These are phyloP conservation scores for Pemphredon lugubris DNA, from an alignment of 2,888 invertebrate genomes.

Conservation along the genomic window DNA sequence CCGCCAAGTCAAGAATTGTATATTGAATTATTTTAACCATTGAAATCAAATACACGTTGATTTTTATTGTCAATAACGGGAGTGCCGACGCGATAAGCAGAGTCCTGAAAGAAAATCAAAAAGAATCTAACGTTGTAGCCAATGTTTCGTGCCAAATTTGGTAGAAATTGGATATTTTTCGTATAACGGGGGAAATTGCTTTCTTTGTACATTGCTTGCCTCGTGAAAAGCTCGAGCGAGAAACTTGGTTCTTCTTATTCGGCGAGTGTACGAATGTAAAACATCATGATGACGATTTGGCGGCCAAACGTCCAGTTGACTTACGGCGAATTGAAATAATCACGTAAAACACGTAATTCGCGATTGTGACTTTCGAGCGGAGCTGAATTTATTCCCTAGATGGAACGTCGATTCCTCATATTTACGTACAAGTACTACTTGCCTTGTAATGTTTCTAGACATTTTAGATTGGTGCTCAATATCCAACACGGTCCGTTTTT, in stretches of 20 bases:
- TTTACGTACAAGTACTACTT: constrained; percentile 65
- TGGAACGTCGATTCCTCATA: constrained; percentile 43
- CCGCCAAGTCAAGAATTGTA: not conserved
- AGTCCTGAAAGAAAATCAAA: not conserved
- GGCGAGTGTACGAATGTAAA: too few relatives aligned
- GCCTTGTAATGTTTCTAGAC: constrained; percentile 71
- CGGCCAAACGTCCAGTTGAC: too few relatives aligned
- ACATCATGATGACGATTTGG: too few relatives aligned
- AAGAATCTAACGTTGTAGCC: constrained; percentile 13
- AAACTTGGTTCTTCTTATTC: too few relatives aligned
- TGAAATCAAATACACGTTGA: constrained; percentile 3
- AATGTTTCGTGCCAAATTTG: constrained; percentile 62
- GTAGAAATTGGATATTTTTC: constrained; percentile 25
- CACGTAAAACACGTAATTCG: too few relatives aligned
- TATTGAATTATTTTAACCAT: not conserved
- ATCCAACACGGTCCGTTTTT: constrained; percentile 69
- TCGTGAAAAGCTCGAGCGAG: too few relatives aligned
- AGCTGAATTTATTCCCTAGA: constrained; percentile 48
- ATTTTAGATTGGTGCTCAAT: constrained; percentile 73
- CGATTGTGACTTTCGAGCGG: too few relatives aligned
- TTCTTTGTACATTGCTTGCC: too few relatives aligned
- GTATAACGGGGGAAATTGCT: too few relatives aligned
- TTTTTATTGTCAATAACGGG: not conserved
- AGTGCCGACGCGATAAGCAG: not conserved
- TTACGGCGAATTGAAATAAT: too few relatives aligned